phyloP scores from a whole-genome alignment of 1,140 invertebrate genomes.

The Tribolium castaneum region DNA sequence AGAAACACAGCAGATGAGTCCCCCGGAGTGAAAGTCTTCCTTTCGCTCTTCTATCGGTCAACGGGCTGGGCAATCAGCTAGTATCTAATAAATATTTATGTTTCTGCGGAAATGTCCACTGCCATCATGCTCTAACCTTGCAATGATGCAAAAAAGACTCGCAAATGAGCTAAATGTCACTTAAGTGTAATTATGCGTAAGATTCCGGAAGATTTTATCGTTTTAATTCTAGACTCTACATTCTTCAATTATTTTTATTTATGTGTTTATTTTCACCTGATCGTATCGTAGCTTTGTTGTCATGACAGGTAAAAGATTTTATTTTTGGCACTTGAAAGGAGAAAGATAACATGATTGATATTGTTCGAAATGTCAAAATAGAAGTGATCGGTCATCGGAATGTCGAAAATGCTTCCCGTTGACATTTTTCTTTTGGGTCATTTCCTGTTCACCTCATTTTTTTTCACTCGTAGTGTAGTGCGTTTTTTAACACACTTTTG shows the following conservation, averaged over 20 bases:
- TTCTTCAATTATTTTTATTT: background rate
- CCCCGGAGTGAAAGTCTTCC: constrained; percentile 9
- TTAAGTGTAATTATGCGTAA: background rate
- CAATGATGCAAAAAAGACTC: background rate
- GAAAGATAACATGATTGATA: background rate
- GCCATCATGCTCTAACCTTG: background rate
- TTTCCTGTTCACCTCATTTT: background rate
- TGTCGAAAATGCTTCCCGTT: background rate
- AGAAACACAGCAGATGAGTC: constrained; percentile 13
- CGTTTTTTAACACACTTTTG: too few species aligned
- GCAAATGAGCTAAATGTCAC: background rate
- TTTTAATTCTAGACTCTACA: too few species aligned
- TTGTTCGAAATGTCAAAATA: background rate
- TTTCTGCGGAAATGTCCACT: background rate
- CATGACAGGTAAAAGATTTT: background rate
- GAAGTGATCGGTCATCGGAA: background rate
- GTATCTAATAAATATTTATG: constrained; percentile 12
- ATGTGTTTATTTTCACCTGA: background rate
- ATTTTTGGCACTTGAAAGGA: background rate
- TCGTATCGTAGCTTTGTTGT: background rate
- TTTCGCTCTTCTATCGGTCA: constrained; percentile 16
- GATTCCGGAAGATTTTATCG: background rate
- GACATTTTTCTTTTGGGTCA: background rate
- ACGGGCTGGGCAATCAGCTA: background rate
- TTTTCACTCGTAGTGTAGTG: too few species aligned